phyloP scores from a whole-genome alignment of 2,797 vertebrate species.

The Psittacula derbiana region DNA sequence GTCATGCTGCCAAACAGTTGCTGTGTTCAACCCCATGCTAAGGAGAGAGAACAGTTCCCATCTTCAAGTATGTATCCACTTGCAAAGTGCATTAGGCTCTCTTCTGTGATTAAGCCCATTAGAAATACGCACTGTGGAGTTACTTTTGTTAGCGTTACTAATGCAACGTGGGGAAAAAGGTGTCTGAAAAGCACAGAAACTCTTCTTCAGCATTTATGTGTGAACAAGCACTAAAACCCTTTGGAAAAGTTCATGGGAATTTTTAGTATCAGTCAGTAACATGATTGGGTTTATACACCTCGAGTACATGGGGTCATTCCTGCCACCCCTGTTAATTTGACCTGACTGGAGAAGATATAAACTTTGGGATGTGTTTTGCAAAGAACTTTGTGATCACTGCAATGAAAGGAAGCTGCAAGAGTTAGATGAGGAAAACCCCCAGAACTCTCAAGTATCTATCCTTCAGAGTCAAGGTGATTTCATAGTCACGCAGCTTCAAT shows the following conservation, averaged over 20 bases:
- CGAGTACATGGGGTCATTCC: not conserved
- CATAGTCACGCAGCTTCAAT: slow-evolving; percentile 12
- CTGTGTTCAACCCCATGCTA: fast-evolving
- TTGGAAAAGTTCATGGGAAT: not conserved
- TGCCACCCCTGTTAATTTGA: not conserved
- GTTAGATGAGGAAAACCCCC: slow-evolving; percentile 5
- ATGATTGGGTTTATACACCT: not conserved
- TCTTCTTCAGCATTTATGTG: not conserved
- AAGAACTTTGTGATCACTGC: not conserved
- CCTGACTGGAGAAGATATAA: not conserved
- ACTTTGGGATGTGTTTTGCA: not conserved
- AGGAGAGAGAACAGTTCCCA: not conserved
- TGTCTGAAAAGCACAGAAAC: not conserved
- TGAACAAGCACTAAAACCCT: not conserved
- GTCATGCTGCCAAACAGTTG: not conserved
- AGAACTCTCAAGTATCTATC: not conserved
- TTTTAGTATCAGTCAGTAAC: not conserved
- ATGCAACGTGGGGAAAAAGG: not conserved
- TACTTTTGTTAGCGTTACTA: not conserved
- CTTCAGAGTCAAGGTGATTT: slow-evolving; percentile 25
- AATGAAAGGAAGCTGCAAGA: not conserved
- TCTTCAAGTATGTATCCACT: fast-evolving
- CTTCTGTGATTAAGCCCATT: not conserved
- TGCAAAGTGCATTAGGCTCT: not conserved
- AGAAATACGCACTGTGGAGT: not conserved